Evolutionary conservation across 2,888 invertebrate genomes (phyloP), one percentile per base, ranked within the genome.

Genomic region (Melanchra persicariae): DNA sequence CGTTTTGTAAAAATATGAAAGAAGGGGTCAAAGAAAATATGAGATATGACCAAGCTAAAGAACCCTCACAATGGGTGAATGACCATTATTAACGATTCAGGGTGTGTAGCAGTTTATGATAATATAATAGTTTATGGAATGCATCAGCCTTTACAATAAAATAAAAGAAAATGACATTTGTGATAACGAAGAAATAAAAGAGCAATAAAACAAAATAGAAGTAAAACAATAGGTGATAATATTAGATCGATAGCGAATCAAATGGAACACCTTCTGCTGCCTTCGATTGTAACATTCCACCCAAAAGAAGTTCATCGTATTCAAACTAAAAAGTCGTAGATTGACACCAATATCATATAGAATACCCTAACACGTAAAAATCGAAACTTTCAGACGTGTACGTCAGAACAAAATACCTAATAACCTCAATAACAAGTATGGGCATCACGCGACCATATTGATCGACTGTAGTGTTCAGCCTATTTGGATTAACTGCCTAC

Each of bases 341-440:
- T 71, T 19, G 10, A 34, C 34, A 65, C 9, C 7, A 51, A 45
- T 37, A 43, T 22, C 8, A 19, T 19, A 1, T 19, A 54, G 15
- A 12, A n/a, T 26, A 47, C 30, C 47, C 40, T 47, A 5, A 49
- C n/a, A 55, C 0, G 8, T 55, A 43, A 59, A 59, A 58, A 64
- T 75, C 64, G 51, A 80, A 51, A 15, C 49, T 54, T 52, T 22
- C 51, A 61, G 60, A 57, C 26, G 2, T 66, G 37, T 40, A 62
- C 58, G 47, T 79, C 65, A 55, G 37, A 65, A 58, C 34, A 47
- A 66, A 70, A 62, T 66, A 69, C 70, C 69, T 60, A 72, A 77
- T 74, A 84, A 81, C 83, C 84, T 75, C 74, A 74, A 83, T 81
- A 73, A 70, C 63, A 43, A 63, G 64, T 76, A 81, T 52, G 61